phyloP scores from a whole-genome alignment of 2,797 vertebrate genomes.

The Peromyscus melanophrys region DNA sequence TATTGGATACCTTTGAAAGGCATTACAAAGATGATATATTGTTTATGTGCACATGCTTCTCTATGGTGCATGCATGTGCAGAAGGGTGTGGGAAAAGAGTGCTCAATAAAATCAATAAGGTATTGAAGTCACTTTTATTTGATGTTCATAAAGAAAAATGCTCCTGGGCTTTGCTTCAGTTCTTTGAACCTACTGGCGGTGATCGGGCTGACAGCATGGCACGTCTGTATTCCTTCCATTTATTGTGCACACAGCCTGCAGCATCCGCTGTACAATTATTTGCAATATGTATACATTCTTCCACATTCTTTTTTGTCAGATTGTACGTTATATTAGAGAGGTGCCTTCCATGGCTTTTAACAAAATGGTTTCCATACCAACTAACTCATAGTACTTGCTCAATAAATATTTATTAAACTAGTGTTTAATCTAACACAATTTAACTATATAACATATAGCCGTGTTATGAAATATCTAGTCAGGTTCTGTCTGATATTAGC shows the following conservation, averaged over 20 bases:
- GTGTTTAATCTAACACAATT: background rate
- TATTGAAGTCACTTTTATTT: background rate
- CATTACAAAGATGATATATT: background rate
- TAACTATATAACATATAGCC: background rate
- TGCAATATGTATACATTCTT: background rate
- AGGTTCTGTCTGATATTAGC: background rate
- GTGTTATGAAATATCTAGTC: background rate
- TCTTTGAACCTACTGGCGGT: background rate
- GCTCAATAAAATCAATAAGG: conserved; percentile 23
- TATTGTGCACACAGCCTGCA: background rate
- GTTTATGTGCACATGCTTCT: background rate
- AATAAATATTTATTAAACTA: conserved; percentile 1
- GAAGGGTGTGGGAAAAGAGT: background rate
- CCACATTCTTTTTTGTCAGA: background rate
- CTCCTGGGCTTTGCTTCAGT: background rate
- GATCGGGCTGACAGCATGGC: background rate
- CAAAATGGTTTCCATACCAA: background rate
- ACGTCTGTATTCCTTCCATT: background rate
- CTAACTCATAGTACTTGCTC: background rate
- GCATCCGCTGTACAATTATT: background rate
- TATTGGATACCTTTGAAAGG: background rate
- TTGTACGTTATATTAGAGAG: background rate
- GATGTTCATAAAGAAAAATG: background rate
- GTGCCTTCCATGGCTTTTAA: background rate
- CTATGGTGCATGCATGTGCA: background rate